Percentiles rank a stretch among this genome's conserved stretches.
Conservation (phyloP, 1,140 invertebrate species). For the Drosophila bifasciata region DNA sequence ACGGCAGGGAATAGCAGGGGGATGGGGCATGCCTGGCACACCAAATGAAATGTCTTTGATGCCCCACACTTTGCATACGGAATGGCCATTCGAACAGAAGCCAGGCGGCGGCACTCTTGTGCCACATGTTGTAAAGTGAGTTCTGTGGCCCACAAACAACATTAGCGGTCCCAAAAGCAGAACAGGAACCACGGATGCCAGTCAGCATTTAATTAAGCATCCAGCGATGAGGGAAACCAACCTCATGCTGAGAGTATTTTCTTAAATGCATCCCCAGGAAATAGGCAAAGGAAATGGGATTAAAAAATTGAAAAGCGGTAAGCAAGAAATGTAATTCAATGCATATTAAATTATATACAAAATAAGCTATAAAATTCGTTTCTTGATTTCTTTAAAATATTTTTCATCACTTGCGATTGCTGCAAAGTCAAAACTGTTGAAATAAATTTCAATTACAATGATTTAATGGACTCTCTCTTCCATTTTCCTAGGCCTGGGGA, state of each 20-base stretch:
- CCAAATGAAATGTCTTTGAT: conserved; percentile 55
- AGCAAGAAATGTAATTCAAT: too few relatives aligned
- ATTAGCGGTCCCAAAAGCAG: conserved; percentile 38
- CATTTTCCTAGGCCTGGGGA: too few relatives aligned
- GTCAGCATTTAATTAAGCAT: conserved; percentile 64
- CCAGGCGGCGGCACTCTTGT: too few relatives aligned
- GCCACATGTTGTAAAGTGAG: conserved; percentile 48
- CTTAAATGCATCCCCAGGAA: conserved; percentile 3
- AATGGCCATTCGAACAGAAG: conserved; percentile 6
- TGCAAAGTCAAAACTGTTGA: too few relatives aligned
- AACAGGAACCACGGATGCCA: conserved; percentile 21
- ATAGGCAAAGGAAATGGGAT: not conserved
- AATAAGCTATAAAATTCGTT: too few relatives aligned
- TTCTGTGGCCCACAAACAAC: conserved; percentile 59
- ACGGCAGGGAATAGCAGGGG: conserved; percentile 17
- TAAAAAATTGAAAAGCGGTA: too few relatives aligned
- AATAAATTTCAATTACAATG: too few relatives aligned
- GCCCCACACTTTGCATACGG: conserved; percentile 50
- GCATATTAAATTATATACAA: too few relatives aligned
- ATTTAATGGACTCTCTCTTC: too few relatives aligned
- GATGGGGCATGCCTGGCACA: conserved; percentile 28
- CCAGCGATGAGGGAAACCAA: conserved; percentile 30
- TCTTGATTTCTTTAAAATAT: too few relatives aligned
- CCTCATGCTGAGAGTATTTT: conserved; percentile 19
- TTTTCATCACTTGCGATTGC: too few relatives aligned